Evolutionary conservation across 1,140 invertebrate species (phyloP).

Genomic region (Nixonia krombeini): DNA sequence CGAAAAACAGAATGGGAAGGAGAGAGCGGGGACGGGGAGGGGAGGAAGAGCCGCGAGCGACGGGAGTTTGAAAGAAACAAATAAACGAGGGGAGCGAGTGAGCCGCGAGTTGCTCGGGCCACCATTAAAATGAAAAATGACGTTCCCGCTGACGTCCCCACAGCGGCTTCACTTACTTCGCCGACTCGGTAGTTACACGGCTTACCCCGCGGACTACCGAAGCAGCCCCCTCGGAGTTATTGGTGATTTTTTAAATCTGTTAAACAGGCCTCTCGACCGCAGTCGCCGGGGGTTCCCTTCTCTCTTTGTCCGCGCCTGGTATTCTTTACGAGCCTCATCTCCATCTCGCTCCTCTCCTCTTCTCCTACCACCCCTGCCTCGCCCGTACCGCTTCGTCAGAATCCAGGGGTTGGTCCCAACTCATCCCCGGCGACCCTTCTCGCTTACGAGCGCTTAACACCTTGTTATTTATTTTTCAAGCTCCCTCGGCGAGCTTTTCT

Average conservation of each 20-base stretch:
- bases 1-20: conserved; percentile 1
- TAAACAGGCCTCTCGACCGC: conserved; percentile 70
- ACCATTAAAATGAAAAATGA: conserved; percentile 74
- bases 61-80: conserved; percentile 56
- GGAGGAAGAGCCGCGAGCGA: conserved; percentile 34
- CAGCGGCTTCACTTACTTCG: conserved; percentile 29
- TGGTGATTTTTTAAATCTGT: conserved; percentile 72
- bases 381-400: too few species aligned
- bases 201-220: conserved; percentile 39
- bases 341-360: conserved; percentile 2
- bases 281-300: conserved; percentile 37
- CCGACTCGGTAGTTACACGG: conserved; percentile 46
- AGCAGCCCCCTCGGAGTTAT: conserved; percentile 56
- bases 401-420: conserved; percentile 31
- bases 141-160: conserved; percentile 55
- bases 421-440: conserved; percentile 27
- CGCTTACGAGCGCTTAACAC: conserved; percentile 60
- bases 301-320: not conserved
- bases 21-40: conserved; percentile 16
- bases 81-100: conserved; percentile 55
- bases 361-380: too few species aligned
- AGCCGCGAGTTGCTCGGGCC: conserved; percentile 44
- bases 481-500: too few species aligned
- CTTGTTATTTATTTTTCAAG: conserved; percentile 71
- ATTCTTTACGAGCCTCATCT: conserved; percentile 21